Evolutionary conservation across 23 tunicate species (phyloP).

Genomic region (Trididemnum clinides): DNA sequence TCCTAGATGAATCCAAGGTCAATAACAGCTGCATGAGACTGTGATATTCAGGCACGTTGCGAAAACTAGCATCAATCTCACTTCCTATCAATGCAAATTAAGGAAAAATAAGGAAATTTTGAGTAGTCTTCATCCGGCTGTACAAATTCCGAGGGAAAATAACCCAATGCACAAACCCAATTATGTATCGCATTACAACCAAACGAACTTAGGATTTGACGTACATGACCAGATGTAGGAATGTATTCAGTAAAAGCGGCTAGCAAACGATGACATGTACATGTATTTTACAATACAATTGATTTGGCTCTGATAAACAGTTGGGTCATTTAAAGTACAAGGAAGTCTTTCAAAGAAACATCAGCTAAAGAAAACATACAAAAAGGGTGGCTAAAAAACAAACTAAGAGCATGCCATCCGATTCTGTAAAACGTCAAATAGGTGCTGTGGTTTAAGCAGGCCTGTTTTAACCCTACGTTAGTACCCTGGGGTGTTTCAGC

Average conservation of each 20-base stretch:
- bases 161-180: no score
- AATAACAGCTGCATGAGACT: constrained; percentile 10
- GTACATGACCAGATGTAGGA: constrained; percentile 15
- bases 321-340: no score
- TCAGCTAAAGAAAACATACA: constrained; percentile 8
- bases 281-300: no score
- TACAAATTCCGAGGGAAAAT: no score
- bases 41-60: no score
- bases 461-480: neutral
- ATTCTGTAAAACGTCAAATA: neutral
- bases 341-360: no score
- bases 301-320: no score
- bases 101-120: neutral
- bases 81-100: constrained; percentile 16
- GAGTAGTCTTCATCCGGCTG: no score
- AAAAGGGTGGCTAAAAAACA: constrained; percentile 16
- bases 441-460: constrained; percentile 10
- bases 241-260: constrained; percentile 8
- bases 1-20: neutral
- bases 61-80: constrained; percentile 8
- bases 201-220: constrained; percentile 7
- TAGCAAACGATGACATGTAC: no score
- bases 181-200: neutral
- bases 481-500: no score
- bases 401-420: neutral